Evolutionary conservation across 2,113 vertebrate species (phyloP).

Genomic region (Cebidichthys violaceus): DNA sequence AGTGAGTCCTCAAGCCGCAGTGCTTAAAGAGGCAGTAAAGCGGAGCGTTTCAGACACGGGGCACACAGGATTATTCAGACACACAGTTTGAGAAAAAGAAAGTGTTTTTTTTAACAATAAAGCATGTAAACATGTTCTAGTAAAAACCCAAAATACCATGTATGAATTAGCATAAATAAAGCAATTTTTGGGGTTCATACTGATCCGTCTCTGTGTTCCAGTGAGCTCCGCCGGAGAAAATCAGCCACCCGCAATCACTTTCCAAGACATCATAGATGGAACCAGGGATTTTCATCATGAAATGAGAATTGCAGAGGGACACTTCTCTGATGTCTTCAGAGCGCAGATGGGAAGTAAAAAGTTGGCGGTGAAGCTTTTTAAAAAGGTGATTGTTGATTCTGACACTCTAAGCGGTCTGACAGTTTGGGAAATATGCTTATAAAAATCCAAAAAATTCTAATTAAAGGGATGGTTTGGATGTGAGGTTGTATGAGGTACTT

Average conservation of each 20-base stretch:
- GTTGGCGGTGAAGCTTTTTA: constrained; percentile 85
- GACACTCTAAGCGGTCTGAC: background rate
- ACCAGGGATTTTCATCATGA: constrained; percentile 81
- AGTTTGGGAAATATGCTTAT: background rate
- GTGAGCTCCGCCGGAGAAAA: constrained; percentile 2
- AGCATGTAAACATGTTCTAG: too few species aligned
- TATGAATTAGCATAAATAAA: background rate
- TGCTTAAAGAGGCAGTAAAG: background rate
- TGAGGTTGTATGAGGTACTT: background rate
- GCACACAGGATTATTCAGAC: too few species aligned
- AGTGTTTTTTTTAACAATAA: too few species aligned
- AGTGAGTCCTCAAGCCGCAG: too few species aligned
- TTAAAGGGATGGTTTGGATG: background rate
- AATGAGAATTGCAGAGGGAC: constrained; percentile 76
- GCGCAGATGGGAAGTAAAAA: constrained; percentile 69
- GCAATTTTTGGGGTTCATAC: background rate
- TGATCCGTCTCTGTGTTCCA: background rate
- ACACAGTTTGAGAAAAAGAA: too few species aligned
- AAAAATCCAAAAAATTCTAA: too few species aligned
- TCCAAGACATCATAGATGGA: constrained; percentile 76
- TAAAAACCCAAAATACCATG: background rate
- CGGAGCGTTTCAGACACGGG: background rate
- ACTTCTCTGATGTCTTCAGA: constrained; percentile 80
- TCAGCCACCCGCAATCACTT: constrained; percentile 54
- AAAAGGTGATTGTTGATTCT: constrained; percentile 76